A percentile compares a stretch with the other conserved stretches of the same genome.
Evolutionary conservation across 2,113 vertebrate genomes (phyloP).

Genomic region (Leptodactylus fuscus): DNA sequence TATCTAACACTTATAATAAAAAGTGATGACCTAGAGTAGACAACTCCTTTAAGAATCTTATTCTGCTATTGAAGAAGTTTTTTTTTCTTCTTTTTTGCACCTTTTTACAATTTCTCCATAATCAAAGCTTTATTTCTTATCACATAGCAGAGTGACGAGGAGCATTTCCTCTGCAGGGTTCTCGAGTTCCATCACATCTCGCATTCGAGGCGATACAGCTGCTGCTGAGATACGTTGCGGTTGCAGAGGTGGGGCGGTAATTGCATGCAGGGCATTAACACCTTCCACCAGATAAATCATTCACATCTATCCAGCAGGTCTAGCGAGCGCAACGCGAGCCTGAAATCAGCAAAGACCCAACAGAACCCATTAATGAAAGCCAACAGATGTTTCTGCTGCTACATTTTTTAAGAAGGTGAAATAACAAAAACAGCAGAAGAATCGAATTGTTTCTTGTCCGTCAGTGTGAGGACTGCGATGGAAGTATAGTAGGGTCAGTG

Average conservation of each 20-base stretch:
- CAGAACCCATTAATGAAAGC: conserved; percentile 9
- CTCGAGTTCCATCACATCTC: neutral
- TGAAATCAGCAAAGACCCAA: neutral
- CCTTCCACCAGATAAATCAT: conserved; percentile 45
- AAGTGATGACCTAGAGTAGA: too few relatives aligned
- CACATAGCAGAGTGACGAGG: neutral
- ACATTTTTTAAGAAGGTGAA: neutral
- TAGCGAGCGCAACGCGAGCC: neutral
- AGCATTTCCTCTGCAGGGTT: neutral
- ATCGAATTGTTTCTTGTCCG: neutral
- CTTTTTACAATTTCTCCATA: neutral
- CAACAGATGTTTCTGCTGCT: neutral
- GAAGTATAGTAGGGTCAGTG: too few relatives aligned
- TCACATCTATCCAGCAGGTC: neutral
- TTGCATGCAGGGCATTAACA: neutral
- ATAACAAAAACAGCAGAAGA: neutral
- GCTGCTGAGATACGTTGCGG: neutral
- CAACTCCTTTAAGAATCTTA: too few relatives aligned
- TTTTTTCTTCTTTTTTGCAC: neutral
- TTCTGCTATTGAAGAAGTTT: too few relatives aligned
- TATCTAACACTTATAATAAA: too few relatives aligned
- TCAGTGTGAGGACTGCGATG: neutral
- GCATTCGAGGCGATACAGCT: neutral
- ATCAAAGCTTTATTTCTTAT: neutral
- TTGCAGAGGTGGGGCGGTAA: neutral